These are phyloP conservation scores for Diceros bicornis DNA, from an alignment of 2,797 vertebrate genomes.

Conservation along the genomic window DNA sequence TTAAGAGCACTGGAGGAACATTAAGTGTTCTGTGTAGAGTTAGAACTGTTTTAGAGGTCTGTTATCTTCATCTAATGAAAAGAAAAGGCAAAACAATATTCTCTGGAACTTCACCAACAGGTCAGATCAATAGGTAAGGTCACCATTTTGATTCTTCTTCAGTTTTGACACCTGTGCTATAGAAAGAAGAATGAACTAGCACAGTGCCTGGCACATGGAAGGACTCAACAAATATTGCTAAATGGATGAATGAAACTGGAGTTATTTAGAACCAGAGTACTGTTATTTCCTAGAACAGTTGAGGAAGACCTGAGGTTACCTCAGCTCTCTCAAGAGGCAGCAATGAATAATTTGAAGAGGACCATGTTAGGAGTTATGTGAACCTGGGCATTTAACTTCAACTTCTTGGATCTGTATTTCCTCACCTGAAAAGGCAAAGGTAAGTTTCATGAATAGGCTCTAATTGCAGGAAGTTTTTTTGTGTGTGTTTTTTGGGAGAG, in stretches of 20 bases:
- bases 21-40: not conserved
- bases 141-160: not conserved
- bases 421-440: not conserved
- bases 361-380: not conserved
- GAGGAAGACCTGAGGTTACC: not conserved
- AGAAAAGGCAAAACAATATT: not conserved
- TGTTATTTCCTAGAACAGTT: not conserved
- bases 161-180: not conserved
- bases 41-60: not conserved
- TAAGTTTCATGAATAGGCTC: not conserved
- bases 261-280: not conserved
- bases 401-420: not conserved
- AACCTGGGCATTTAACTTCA: not conserved
- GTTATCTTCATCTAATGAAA: not conserved
- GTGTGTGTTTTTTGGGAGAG: not conserved
- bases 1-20: not conserved
- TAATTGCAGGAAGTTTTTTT: not conserved
- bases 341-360: not conserved
- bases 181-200: not conserved
- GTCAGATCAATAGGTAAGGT: not conserved
- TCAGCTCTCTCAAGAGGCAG: not conserved
- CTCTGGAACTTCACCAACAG: not conserved
- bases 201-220: not conserved
- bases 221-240: not conserved
- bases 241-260: not conserved